Percentiles rank a stretch among this genome's conserved stretches.
Conservation (phyloP, 2,113 vertebrate genomes). For the Lipophrys pholis region DNA sequence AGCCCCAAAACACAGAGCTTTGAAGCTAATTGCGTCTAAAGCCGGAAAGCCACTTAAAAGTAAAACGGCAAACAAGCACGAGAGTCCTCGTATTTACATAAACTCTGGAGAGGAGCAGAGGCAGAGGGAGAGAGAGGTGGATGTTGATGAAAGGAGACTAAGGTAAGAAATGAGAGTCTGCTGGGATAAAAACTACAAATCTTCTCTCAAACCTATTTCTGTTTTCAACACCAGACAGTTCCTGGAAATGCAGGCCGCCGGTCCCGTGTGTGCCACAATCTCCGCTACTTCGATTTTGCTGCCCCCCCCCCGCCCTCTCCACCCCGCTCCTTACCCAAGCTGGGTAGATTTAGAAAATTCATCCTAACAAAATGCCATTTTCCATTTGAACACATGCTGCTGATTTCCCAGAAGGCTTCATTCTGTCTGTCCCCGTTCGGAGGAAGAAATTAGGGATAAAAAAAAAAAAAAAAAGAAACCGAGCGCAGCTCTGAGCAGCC, state of each 20-base stretch:
- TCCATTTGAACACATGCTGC: constrained; percentile 43
- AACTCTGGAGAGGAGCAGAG: constrained; percentile 6
- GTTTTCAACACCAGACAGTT: constrained; percentile 62
- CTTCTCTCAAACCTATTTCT: constrained; percentile 48
- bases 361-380: constrained; percentile 45
- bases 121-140: neutral
- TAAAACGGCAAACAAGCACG: constrained; percentile 32
- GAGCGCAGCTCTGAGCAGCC: constrained; percentile 30
- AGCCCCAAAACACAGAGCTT: constrained; percentile 27
- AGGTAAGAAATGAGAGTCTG: constrained; percentile 38
- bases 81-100: constrained; percentile 15
- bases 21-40: constrained; percentile 41
- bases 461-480: constrained; percentile 40
- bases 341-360: constrained; percentile 42
- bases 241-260: constrained; percentile 55
- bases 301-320: constrained; percentile 12
- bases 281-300: constrained; percentile 31
- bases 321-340: constrained; percentile 2
- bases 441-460: constrained; percentile 27
- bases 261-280: constrained; percentile 31
- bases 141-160: constrained; percentile 31
- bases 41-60: constrained; percentile 37
- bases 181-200: constrained; percentile 63
- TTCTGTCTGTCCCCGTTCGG: constrained; percentile 54
- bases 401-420: constrained; percentile 66